These are phyloP conservation scores for Molossus molossus DNA, from an alignment of 2,797 vertebrate species.

Conservation along the genomic window DNA sequence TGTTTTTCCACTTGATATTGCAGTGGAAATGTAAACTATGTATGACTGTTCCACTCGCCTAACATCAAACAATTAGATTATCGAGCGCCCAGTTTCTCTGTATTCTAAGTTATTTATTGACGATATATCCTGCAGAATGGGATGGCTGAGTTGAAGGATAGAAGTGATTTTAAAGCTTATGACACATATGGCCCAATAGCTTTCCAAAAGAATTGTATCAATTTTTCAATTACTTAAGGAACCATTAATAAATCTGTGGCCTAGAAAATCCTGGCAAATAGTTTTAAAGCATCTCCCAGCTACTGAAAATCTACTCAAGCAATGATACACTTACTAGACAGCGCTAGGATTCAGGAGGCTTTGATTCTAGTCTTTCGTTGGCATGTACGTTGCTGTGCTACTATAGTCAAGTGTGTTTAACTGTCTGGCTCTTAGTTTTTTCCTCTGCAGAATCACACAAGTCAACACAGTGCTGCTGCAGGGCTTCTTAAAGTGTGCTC, in stretches of 20 bases:
- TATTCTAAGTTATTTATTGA: slow-evolving; percentile 48
- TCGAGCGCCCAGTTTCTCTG: background rate
- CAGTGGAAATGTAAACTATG: slow-evolving; percentile 48
- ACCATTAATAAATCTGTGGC: slow-evolving; percentile 24
- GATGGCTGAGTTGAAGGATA: background rate
- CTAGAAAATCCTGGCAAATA: slow-evolving; percentile 35
- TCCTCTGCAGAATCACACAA: background rate
- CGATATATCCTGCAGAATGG: background rate
- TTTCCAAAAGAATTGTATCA: slow-evolving; percentile 32
- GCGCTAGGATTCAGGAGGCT: background rate
- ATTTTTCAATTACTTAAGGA: slow-evolving; percentile 59
- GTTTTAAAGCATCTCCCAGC: slow-evolving; percentile 33
- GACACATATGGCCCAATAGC: background rate
- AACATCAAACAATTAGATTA: slow-evolving; percentile 39
- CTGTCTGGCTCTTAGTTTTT: background rate
- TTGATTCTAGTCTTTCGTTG: background rate
- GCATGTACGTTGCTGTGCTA: background rate
- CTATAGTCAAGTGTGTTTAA: background rate
- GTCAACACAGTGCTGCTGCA: background rate
- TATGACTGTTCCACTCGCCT: background rate
- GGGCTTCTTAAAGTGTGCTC: background rate
- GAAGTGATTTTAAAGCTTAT: slow-evolving; percentile 54
- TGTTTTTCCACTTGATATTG: slow-evolving; percentile 46
- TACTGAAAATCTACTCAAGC: slow-evolving; percentile 16
- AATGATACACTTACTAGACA: slow-evolving; percentile 16